Conservation (phyloP, 2,888 invertebrate species). For the Emmelina monodactyla region DNA sequence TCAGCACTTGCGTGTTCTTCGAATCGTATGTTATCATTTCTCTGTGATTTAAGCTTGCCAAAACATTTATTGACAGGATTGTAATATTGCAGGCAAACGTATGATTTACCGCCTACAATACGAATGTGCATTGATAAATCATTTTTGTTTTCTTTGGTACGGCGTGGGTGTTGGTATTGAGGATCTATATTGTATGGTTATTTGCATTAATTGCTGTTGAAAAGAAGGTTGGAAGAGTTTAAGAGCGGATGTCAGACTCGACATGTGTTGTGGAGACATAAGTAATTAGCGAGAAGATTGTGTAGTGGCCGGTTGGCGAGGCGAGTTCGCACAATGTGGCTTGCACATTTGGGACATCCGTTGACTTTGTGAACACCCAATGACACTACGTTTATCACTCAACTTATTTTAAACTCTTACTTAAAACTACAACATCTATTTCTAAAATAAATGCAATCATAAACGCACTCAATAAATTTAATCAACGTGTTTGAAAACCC, state of each 20-base stretch:
- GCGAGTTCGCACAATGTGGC: conserved; percentile 59
- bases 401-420: background rate
- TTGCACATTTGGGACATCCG: conserved; percentile 48
- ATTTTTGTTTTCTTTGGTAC: background rate
- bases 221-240: conserved; percentile 21
- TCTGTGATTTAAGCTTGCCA: conserved; percentile 26
- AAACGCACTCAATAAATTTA: too few species aligned
- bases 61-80: conserved; percentile 17
- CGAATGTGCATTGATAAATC: conserved; percentile 7
- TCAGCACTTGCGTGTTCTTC: too few species aligned
- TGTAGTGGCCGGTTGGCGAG: conserved; percentile 23
- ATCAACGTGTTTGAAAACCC: too few species aligned
- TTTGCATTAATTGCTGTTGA: conserved; percentile 22
- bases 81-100: conserved; percentile 21
- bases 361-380: conserved; percentile 15
- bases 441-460: too few species aligned
- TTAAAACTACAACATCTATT: too few species aligned
- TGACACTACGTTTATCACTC: background rate
- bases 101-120: conserved; percentile 30
- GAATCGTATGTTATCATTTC: conserved; percentile 26
- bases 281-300: conserved; percentile 53
- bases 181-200: too few species aligned
- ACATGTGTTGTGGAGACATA: conserved; percentile 49
- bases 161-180: conserved; percentile 7
- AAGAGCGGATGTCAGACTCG: conserved; percentile 60